Percentiles rank a stretch among this genome's conserved stretches.
Evolutionary conservation across 1,140 invertebrate genomes (phyloP).

Genomic region (Hesperophylax magnus): DNA sequence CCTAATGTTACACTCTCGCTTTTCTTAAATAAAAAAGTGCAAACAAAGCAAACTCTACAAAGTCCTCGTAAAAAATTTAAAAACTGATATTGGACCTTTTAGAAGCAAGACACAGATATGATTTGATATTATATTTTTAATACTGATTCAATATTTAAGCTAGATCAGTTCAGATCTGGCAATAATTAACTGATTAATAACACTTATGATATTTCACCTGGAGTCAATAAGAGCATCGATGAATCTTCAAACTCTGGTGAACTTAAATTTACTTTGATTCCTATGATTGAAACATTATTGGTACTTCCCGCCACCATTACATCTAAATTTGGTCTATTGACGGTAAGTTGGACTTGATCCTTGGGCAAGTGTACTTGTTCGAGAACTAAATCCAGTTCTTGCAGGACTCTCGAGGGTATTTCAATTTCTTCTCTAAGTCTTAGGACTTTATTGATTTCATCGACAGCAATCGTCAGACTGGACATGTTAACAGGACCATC

Average conservation of each 20-base stretch:
- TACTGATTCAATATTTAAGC: no score
- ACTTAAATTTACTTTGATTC: slow-evolving; percentile 61
- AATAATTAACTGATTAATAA: no score
- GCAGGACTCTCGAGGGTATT: slow-evolving; percentile 63
- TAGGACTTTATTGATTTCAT: slow-evolving; percentile 63
- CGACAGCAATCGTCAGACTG: slow-evolving; percentile 14
- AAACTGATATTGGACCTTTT: no score
- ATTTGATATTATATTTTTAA: no score
- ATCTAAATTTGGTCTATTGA: slow-evolving; percentile 63
- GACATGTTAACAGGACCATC: slow-evolving; percentile 34
- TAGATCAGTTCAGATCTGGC: no score
- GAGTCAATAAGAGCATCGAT: slow-evolving; percentile 62
- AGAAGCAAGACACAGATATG: no score
- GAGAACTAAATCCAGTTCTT: slow-evolving; percentile 63
- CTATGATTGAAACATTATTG: slow-evolving; percentile 59
- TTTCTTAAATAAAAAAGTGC: no score
- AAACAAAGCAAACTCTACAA: no score
- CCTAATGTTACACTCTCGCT: no score
- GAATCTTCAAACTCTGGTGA: slow-evolving; percentile 60
- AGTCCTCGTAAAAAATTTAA: no score
- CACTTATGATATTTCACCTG: slow-evolving; percentile 50
- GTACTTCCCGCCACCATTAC: slow-evolving; percentile 62
- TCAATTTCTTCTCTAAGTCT: slow-evolving; percentile 59
- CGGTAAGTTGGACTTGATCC: slow-evolving; percentile 42
- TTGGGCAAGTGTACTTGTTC: slow-evolving; percentile 60